phyloP scores from a whole-genome alignment of 2,113 vertebrate species.

The Pollachius pollachius region DNA sequence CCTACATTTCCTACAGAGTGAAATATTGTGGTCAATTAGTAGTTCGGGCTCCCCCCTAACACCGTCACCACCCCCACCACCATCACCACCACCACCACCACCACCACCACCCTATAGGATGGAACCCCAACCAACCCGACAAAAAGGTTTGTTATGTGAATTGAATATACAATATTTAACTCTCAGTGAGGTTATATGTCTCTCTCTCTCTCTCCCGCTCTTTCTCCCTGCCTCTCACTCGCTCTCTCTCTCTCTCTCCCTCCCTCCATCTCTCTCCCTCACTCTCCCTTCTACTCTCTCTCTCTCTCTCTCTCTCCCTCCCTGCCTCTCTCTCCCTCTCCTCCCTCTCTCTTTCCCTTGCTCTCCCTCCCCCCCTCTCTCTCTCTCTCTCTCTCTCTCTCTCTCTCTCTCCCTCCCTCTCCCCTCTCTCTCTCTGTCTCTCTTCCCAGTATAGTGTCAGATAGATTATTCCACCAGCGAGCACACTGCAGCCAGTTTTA shows the following conservation, averaged over 20 bases:
- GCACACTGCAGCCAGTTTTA: constrained; percentile 70
- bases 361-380: too few relatives aligned
- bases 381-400: constrained; percentile 1
- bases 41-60: too few relatives aligned
- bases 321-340: background rate
- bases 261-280: background rate
- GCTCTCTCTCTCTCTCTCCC: too few relatives aligned
- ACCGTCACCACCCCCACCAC: too few relatives aligned
- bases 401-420: background rate
- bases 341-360: background rate
- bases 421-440: background rate
- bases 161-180: background rate
- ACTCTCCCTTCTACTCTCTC: constrained; percentile 28
- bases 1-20: too few relatives aligned
- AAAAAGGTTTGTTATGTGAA: background rate
- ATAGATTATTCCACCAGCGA: constrained; percentile 72
- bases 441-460: constrained; percentile 63
- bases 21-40: too few relatives aligned
- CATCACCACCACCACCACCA: too few relatives aligned
- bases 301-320: background rate
- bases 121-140: background rate
- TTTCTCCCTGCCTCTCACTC: too few relatives aligned
- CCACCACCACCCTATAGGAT: too few relatives aligned
- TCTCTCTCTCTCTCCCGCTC: background rate
- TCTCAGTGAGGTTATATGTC: constrained; percentile 13